These are phyloP conservation scores for Stomorhina lunata DNA, from an alignment of 2,888 invertebrate genomes.

Conservation along the genomic window DNA sequence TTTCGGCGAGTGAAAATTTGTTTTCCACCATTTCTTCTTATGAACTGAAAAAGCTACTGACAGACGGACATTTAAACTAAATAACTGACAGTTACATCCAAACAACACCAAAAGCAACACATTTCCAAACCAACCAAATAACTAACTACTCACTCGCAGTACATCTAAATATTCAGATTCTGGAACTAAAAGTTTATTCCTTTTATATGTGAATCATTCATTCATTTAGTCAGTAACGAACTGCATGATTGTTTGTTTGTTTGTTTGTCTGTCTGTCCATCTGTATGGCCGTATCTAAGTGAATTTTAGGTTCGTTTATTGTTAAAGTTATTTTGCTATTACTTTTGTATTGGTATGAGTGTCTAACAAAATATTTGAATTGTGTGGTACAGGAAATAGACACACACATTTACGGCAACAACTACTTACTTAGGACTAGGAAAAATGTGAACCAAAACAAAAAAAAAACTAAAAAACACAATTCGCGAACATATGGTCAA, in stretches of 20 bases:
- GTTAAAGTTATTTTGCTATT: constrained; percentile 33
- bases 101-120: constrained; percentile 28
- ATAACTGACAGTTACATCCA: constrained; percentile 60
- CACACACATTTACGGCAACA: background rate
- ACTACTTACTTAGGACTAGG: background rate
- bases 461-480: constrained; percentile 31
- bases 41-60: background rate
- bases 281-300: background rate
- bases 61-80: constrained; percentile 38
- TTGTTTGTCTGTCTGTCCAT: background rate
- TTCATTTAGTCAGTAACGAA: background rate
- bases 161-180: background rate
- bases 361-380: constrained; percentile 45
- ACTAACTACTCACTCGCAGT: too few species aligned
- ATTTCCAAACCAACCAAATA: constrained; percentile 18
- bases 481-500: constrained; percentile 71
- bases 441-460: background rate
- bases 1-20: background rate
- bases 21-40: background rate
- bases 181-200: background rate
- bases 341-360: constrained; percentile 21
- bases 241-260: constrained; percentile 19
- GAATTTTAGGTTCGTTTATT: constrained; percentile 30
- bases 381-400: constrained; percentile 22
- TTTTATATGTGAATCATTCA: constrained; percentile 27